Evolutionary conservation across 2,113 vertebrate genomes (phyloP).

Genomic region (Stegostoma tigrinum): DNA sequence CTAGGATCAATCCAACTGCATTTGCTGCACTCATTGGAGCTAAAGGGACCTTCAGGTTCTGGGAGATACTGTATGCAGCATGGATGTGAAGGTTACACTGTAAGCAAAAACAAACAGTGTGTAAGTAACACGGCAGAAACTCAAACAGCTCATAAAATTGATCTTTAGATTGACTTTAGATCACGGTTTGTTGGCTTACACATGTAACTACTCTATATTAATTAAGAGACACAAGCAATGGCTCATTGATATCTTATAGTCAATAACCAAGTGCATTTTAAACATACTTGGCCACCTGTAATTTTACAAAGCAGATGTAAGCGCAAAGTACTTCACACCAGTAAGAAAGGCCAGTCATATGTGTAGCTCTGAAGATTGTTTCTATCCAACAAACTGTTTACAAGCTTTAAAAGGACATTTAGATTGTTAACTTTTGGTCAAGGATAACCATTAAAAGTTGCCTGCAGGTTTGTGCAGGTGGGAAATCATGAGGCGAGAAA

Average conservation of each 20-base stretch:
- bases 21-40: conserved; percentile 57
- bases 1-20: conserved; percentile 60
- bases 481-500: background rate
- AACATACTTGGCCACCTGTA: background rate
- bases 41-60: conserved; percentile 54
- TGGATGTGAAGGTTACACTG: conserved; percentile 69
- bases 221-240: background rate
- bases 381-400: background rate
- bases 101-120: conserved; percentile 17
- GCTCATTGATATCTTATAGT: background rate
- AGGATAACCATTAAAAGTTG: too few relatives aligned
- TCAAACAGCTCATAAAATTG: background rate
- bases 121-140: background rate
- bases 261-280: background rate
- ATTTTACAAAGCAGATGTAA: background rate
- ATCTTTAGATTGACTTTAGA: background rate
- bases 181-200: background rate
- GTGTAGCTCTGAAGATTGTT: background rate
- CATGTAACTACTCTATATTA: background rate
- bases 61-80: conserved; percentile 61
- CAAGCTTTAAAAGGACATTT: background rate
- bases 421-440: background rate
- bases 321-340: background rate
- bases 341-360: background rate
- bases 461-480: background rate